phyloP scores from a whole-genome alignment of 2,113 vertebrate genomes.

The Chascanopsetta lugubris region DNA sequence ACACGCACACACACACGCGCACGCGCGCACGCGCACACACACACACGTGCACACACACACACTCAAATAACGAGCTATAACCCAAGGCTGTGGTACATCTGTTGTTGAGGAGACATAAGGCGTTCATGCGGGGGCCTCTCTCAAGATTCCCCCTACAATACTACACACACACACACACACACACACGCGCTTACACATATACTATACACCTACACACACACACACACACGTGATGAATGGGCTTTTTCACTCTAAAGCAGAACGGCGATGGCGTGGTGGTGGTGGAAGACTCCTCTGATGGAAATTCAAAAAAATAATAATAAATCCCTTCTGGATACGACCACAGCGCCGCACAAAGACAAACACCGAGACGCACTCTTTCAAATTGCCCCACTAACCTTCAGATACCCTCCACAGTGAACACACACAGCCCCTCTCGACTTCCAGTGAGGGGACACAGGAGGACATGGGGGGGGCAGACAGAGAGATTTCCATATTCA shows the following conservation, averaged over 20 bases:
- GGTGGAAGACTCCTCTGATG: constrained; percentile 20
- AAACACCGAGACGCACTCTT: constrained; percentile 34
- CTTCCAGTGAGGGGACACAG: constrained; percentile 14
- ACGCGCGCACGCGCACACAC: constrained; percentile 17
- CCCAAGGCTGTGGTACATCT: constrained; percentile 73
- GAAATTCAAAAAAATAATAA: constrained; percentile 37
- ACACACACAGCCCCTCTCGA: constrained; percentile 33
- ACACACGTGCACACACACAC: constrained; percentile 21
- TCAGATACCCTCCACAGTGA: constrained; percentile 51
- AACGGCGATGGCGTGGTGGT: constrained; percentile 21
- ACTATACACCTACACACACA: too few relatives aligned
- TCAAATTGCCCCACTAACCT: constrained; percentile 70
- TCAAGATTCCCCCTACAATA: constrained; percentile 45
- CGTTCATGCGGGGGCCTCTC: constrained; percentile 61
- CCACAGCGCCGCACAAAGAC: constrained; percentile 37
- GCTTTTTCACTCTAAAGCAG: constrained; percentile 23
- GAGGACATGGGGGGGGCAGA: constrained; percentile 1
- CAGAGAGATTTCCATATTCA: background rate
- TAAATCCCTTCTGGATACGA: constrained; percentile 48
- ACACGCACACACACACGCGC: constrained; percentile 5
- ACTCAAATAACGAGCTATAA: constrained; percentile 62
- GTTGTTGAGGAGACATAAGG: constrained; percentile 61
- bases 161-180: constrained; percentile 15
- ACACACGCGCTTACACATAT: too few relatives aligned
- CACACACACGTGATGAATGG: constrained; percentile 27